Evolutionary conservation across 2,113 vertebrate species (phyloP), one percentile per base, ranked within the genome.

Genomic region (Phaethornis superciliosus): DNA sequence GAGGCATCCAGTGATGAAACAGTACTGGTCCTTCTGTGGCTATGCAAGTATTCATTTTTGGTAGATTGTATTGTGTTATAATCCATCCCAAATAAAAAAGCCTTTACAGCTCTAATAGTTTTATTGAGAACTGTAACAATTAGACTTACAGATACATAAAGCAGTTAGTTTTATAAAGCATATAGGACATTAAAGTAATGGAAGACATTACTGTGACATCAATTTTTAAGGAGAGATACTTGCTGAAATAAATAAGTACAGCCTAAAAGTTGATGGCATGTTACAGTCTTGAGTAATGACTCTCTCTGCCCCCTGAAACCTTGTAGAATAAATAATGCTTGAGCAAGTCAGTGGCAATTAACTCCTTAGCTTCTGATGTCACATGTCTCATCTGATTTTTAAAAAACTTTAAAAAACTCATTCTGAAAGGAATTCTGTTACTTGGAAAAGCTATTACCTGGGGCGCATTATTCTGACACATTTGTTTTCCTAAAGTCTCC

Each of bases 101-200:
- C 80, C 76, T 95, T 97, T 88, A 92, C 49, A 80, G 85, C 76
- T 81, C 62, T 90, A 96, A 96, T 90, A 26, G 77, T 91, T 97
- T 97, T 96, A 96, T 89, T 93, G 89, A 65, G 87, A 90, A 90
- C 72, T 85, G 90, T 65, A 95, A 96, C 27, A 33, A 75, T 78
- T 72, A 96, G 94, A 89, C 87, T 76, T 86, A 89, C 90, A 82
- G 87, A 89, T 88, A 86, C 13, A 91, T 40, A 90, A 96, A 94
- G 90, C 85, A 96, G 94, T 96, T 95, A 94, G 84, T 86, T 96
- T 95, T 91, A 91, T 86, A 91, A 96, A 94, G 93, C 87, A 96
- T 96, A 94, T 88, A 96, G 74, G 81, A 69, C 81, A 94, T 94
- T 90, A 95, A 95, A 95, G 82, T 95, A 94, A 95, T 94, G 90